Evolutionary conservation across 2,797 vertebrate species (phyloP), one percentile per base, ranked within the genome.

Genomic region (Apodemus agrarius): DNA sequence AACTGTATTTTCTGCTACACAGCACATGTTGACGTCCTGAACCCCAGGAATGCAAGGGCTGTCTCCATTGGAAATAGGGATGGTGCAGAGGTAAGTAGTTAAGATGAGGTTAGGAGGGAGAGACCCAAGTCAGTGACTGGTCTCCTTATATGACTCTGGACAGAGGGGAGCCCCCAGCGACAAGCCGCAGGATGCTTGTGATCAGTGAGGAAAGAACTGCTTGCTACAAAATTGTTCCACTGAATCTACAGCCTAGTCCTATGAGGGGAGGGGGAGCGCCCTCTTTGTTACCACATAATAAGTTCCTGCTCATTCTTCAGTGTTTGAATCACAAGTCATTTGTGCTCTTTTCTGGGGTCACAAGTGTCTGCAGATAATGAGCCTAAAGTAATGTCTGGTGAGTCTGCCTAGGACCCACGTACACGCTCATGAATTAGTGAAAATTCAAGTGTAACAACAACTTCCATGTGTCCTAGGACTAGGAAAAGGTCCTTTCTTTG

Each of bases 121-220:
- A 29, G 37, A 24, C 21, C 46, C 89, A 34, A 74, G 43, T 63
- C 29, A 13, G 13, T 13, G 24, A 61, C 34, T 43, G 12, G 17
- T 24, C 37, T 61, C 78, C 78, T 79, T 57, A 49, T 6, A 4
- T 2, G 76, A 80, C 19, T 46, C 24, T 72, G 46, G 59, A 46
- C n/a, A 61, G 34, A n/a, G 29, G 0, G 26, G 14, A 78, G 49
- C 40, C 19, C 26, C 10, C 8, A 6, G 5, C 0, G 17, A 61
- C 72, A 59, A 82, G 11, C 22, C 29, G 19, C 1, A 49, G 59
- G 54, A 76, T 46, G 13, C 17, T 22, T n/a, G 16, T 1, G 21
- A 19, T 43, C 13, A 22, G 31, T 5, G 2, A 37, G 65, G 63
- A 61, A 57, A 17, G 10, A 31, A n/a, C 14, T 54, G 8, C 22